A percentile compares a stretch with the other conserved stretches of the same genome.
Conservation (phyloP, 2,113 vertebrate species). For the Saccopteryx leptura region DNA sequence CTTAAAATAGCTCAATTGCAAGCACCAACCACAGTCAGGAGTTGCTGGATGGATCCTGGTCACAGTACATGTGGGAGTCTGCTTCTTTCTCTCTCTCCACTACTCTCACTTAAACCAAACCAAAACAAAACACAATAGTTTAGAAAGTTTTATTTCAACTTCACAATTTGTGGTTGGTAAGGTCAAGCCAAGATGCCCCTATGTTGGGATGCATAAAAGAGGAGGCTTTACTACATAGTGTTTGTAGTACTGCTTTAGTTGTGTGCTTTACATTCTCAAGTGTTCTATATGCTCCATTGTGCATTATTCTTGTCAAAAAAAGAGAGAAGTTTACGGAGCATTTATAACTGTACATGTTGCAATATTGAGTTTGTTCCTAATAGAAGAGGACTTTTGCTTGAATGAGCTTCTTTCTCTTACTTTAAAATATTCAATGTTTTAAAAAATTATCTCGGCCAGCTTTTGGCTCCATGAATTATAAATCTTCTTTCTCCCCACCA, state of each 20-base stretch:
- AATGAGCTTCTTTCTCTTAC: not conserved
- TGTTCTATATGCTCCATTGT: not conserved
- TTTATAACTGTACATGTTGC: not conserved
- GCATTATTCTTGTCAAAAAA: not conserved
- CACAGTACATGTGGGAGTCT: too few species aligned
- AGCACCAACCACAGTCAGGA: too few species aligned
- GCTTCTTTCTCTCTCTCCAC: too few species aligned
- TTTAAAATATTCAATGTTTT: not conserved
- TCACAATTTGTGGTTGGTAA: not conserved
- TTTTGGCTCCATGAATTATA: not conserved
- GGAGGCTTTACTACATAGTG: not conserved
- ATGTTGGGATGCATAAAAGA: not conserved
- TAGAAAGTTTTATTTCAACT: slow-evolving; percentile 24
- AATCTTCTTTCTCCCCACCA: not conserved
- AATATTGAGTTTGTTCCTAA: not conserved
- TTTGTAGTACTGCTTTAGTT: not conserved
- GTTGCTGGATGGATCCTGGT: too few species aligned
- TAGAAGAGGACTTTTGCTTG: not conserved
- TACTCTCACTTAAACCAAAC: too few species aligned
- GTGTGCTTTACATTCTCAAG: not conserved
- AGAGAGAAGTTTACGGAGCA: not conserved
- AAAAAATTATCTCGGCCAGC: not conserved
- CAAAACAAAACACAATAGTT: too few species aligned
- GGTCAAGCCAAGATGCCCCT: not conserved
- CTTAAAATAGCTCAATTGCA: too few species aligned